Percentiles rank a stretch among this genome's conserved stretches.
Conservation (phyloP, 2,113 vertebrate species). For the Stercorarius parasiticus region DNA sequence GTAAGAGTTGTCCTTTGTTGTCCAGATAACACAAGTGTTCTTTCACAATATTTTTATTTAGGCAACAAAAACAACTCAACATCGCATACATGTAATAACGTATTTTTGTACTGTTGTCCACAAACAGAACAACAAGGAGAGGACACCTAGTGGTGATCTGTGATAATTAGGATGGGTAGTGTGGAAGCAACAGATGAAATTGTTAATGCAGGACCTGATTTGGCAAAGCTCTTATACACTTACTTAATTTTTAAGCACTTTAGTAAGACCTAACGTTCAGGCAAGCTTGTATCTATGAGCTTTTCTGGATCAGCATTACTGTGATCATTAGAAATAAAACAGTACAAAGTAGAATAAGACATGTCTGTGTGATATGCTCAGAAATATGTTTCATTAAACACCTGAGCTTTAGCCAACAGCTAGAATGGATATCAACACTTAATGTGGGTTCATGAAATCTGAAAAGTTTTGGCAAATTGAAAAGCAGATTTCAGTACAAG, state of each 20-base stretch:
- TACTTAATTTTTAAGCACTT: not conserved
- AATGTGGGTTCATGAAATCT: not conserved
- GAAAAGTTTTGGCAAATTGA: not conserved
- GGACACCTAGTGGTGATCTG: constrained; percentile 65
- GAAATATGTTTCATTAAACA: not conserved
- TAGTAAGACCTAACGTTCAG: not conserved
- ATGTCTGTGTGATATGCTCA: accelerated
- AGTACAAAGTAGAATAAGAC: not conserved
- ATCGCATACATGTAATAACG: not conserved
- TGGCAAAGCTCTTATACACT: not conserved
- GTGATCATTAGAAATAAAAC: not conserved
- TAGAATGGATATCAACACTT: not conserved
- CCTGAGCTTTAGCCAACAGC: not conserved
- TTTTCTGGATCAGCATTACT: not conserved
- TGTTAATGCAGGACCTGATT: not conserved
- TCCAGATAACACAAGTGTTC: not conserved
- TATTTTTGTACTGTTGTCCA: not conserved
- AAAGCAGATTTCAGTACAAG: not conserved
- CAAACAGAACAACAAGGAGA: constrained; percentile 11
- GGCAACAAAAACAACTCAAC: not conserved
- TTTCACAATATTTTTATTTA: not conserved
- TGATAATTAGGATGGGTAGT: not conserved
- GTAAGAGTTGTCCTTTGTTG: not conserved
- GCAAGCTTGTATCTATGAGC: not conserved
- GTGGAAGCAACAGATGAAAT: not conserved